Base-by-base conservation (phyloP, 2,797 vertebrate genomes). In the Typhlichthys eigenmanni region DNA sequence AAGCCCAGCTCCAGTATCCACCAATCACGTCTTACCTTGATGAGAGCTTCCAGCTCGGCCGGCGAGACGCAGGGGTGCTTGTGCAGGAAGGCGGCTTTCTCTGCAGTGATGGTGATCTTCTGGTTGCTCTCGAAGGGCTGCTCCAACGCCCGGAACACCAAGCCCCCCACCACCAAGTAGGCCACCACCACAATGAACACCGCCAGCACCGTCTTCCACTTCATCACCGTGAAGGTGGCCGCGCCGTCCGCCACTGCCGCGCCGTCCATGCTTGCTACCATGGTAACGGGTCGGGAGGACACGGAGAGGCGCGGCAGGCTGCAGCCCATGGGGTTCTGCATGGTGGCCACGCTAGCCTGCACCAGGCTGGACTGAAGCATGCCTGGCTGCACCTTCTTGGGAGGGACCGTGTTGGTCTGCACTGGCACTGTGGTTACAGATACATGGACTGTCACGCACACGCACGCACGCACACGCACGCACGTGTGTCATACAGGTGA, bases 111-210 rank as follows among this genome's bases (percentile, higher is more conserved):
- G 2, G 94, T 92, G 61, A 91, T 94, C 91, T 98, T 98, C 88
- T 96, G 94, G 80, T 90, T 93, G 87, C 92, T 95, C 83, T 98
- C 97, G 0, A 95, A 96, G 8, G 96, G 96, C 78, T 97, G 95
- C 71, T 98, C 97, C 74, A 98, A 66, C 0, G 95, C 95, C 54
- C 86, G 92, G 83, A 98, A 98, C 55, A 98, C 91, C 0, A 98
- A 91, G 7, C 96, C 95, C 0, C 97, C 97, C 0, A 89, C 92
- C 71, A 98, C 94, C 55, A 98, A 85, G 83, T 97, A 98, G 72
- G 91, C 91, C 50, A 98, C 94, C 78, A 98, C 97, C 73, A 98
- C 96, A 0, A 98, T 90, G 3, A 98, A 98, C 83, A 98, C 92
- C 0, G 95, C 96, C 63, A 96, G 87, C 68, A 96, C 96, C 0